phyloP scores from a whole-genome alignment of 1,140 invertebrate species.

The Drosophila funebris region DNA sequence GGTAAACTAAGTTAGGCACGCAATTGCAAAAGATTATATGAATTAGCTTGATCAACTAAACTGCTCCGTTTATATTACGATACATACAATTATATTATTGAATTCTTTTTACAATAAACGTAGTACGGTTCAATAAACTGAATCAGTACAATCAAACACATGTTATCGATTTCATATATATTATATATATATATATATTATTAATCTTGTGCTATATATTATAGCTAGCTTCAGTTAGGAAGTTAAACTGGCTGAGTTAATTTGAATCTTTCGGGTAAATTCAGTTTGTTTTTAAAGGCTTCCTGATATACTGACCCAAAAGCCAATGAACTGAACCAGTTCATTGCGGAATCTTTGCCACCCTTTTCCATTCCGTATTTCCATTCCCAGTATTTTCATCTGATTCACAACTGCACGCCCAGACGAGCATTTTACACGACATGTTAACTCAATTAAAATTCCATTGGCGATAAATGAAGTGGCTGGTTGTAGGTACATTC shows the following conservation, averaged over 20 bases:
- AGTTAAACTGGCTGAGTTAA: too few relatives aligned
- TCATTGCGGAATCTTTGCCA: background rate
- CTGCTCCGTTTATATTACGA: too few relatives aligned
- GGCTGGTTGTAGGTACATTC: conserved; percentile 46
- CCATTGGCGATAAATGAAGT: conserved; percentile 61
- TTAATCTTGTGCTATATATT: background rate
- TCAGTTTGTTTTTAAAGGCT: too few relatives aligned
- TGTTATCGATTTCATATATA: background rate
- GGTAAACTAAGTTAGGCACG: background rate
- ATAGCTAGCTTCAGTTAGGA: too few relatives aligned
- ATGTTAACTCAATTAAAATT: conserved; percentile 68
- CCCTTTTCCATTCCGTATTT: background rate
- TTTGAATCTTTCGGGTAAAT: too few relatives aligned
- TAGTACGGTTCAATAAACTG: background rate
- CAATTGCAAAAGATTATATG: too few relatives aligned
- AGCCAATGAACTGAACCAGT: conserved; percentile 17
- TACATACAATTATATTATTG: too few relatives aligned
- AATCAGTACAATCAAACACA: background rate
- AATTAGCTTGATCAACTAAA: background rate
- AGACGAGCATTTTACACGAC: conserved; percentile 41
- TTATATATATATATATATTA: background rate
- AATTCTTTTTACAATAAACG: too few relatives aligned
- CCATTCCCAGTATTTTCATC: conserved; percentile 5
- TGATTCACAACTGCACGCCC: conserved; percentile 32
- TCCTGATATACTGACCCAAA: background rate